phyloP scores from a whole-genome alignment of 2,888 invertebrate genomes.

The Aleiodes alternator region DNA sequence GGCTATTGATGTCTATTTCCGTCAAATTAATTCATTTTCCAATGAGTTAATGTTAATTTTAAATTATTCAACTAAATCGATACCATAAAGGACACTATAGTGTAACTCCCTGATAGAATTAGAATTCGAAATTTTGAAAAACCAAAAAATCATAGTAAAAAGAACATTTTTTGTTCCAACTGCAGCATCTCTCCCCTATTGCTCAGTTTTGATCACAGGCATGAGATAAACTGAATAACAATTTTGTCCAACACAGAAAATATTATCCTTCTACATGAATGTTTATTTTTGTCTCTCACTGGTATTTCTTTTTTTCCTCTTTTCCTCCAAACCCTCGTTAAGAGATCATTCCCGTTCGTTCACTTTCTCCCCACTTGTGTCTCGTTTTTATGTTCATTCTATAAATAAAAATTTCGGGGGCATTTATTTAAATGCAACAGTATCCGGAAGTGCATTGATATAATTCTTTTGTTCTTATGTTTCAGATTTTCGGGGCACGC shows the following conservation, averaged over 20 bases:
- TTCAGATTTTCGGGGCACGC: conserved; percentile 68
- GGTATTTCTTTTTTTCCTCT: neutral
- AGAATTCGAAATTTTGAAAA: too few relatives aligned
- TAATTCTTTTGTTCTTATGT: conserved; percentile 48
- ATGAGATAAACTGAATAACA: too few relatives aligned
- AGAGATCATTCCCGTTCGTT: conserved; percentile 15
- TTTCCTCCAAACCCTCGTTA: conserved; percentile 12
- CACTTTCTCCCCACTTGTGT: neutral
- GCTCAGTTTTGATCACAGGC: too few relatives aligned
- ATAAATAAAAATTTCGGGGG: conserved; percentile 11
- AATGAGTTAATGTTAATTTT: too few relatives aligned
- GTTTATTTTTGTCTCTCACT: conserved; percentile 30
- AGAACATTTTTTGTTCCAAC: too few relatives aligned
- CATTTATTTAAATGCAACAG: conserved; percentile 5
- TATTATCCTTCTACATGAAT: neutral
- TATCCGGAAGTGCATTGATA: neutral
- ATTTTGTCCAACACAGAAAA: conserved; percentile 9
- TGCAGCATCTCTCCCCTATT: too few relatives aligned
- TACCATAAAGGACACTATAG: too few relatives aligned
- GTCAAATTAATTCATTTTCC: too few relatives aligned
- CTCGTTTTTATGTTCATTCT: neutral
- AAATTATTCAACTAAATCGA: too few relatives aligned
- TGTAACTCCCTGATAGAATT: too few relatives aligned
- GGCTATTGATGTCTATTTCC: too few relatives aligned
- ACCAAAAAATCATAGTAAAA: too few relatives aligned